These are phyloP conservation scores for Pinna nobilis DNA, from an alignment of 1,140 invertebrate species.

Conservation along the genomic window DNA sequence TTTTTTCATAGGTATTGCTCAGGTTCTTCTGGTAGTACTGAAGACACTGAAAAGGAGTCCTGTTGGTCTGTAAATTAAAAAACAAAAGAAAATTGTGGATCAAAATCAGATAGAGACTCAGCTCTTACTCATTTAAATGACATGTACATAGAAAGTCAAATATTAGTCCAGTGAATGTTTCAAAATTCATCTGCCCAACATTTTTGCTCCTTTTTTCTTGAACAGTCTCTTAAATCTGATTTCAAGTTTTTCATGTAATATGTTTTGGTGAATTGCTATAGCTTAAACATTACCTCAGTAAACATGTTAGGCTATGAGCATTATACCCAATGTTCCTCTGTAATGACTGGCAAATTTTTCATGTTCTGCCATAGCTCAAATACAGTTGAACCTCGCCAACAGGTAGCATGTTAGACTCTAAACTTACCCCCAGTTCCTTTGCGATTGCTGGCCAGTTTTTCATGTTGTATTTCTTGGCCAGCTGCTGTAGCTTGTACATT, in stretches of 20 bases:
- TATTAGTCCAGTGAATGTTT: neutral
- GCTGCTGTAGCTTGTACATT: constrained; percentile 51
- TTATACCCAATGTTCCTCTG: neutral
- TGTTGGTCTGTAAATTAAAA: constrained; percentile 61
- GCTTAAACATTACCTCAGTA: no score
- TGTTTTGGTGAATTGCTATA: neutral
- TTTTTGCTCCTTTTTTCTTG: neutral
- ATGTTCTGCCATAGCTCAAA: neutral
- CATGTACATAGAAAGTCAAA: neutral
- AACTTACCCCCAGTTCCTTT: constrained; percentile 63
- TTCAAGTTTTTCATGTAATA: neutral
- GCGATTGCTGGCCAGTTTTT: constrained; percentile 68
- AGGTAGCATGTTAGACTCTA: neutral
- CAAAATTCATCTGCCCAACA: neutral
- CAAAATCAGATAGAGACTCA: neutral
- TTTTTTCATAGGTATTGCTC: constrained; percentile 49
- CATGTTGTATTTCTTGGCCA: constrained; percentile 55
- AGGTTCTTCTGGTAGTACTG: constrained; percentile 70
- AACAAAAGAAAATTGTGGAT: neutral
- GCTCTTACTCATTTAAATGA: neutral
- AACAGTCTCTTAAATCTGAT: neutral
- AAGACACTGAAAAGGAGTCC: constrained; percentile 72
- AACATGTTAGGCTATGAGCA: no score
- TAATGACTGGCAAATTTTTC: neutral
- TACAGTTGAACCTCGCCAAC: neutral